Evolutionary conservation across 1,140 invertebrate genomes (phyloP).

Genomic region (Chlorops oryzae): DNA sequence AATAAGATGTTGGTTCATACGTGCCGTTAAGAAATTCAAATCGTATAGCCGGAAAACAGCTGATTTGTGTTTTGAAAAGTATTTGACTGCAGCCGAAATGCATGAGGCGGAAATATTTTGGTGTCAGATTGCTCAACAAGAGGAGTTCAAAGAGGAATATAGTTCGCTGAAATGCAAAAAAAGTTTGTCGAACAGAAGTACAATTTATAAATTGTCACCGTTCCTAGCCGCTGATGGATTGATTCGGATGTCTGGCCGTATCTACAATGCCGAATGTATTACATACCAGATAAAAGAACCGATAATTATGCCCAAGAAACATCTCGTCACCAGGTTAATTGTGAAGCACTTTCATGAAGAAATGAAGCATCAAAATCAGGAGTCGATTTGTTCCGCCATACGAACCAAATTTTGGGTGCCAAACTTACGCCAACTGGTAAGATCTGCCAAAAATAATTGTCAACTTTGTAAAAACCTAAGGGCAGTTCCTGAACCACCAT

Average conservation of each 20-base stretch:
- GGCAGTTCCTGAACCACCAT: constrained; percentile 7
- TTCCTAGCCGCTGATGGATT: not conserved
- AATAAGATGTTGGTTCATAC: too few relatives aligned
- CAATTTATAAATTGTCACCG: not conserved
- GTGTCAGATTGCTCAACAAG: not conserved
- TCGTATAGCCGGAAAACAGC: too few relatives aligned
- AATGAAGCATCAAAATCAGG: too few relatives aligned
- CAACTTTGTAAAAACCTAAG: not conserved
- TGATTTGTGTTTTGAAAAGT: not conserved
- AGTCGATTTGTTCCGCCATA: too few relatives aligned
- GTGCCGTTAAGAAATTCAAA: too few relatives aligned
- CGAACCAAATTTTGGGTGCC: too few relatives aligned
- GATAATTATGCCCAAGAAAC: too few relatives aligned
- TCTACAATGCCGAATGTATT: too few relatives aligned
- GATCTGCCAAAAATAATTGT: not conserved
- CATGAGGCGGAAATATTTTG: not conserved
- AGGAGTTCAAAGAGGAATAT: not conserved
- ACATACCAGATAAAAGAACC: too few relatives aligned
- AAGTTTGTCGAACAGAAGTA: not conserved
- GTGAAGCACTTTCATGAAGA: too few relatives aligned
- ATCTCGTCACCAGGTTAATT: too few relatives aligned
- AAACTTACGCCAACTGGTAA: too few relatives aligned
- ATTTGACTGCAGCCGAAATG: not conserved
- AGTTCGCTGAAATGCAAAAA: not conserved
- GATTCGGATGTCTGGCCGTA: not conserved